Conservation (phyloP, 2,113 vertebrate species). For the Sorex fumeus region DNA sequence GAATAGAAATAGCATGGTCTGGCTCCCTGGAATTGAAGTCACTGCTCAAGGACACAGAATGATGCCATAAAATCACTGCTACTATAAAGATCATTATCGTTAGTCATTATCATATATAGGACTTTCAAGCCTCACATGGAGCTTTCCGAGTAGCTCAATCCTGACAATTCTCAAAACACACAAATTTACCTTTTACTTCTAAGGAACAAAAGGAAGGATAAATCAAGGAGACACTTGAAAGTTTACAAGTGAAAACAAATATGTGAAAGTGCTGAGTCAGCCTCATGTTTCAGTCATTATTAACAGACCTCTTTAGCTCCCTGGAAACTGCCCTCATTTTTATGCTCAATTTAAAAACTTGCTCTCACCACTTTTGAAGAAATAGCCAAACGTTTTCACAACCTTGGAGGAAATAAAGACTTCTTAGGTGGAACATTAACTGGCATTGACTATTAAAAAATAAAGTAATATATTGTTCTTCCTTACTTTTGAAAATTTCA, state of each 20-base stretch:
- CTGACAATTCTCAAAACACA: conserved; percentile 24
- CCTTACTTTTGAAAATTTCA: neutral
- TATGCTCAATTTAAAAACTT: neutral
- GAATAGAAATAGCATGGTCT: neutral
- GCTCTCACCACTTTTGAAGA: neutral
- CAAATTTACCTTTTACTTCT: conserved; percentile 49
- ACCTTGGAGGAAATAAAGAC: neutral
- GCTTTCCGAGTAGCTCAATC: neutral
- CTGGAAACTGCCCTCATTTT: neutral
- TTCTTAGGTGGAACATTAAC: neutral
- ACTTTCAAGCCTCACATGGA: neutral
- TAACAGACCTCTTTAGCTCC: neutral
- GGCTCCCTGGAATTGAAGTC: conserved; percentile 19
- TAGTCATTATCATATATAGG: conserved; percentile 57
- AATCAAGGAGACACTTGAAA: conserved; percentile 32
- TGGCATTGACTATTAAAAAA: neutral
- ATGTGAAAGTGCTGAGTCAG: neutral
- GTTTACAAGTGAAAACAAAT: neutral
- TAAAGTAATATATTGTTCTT: neutral
- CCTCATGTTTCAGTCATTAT: neutral
- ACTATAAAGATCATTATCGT: conserved; percentile 61
- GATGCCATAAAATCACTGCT: conserved; percentile 20
- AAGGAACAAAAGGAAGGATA: conserved; percentile 11
- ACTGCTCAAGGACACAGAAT: conserved; percentile 61
- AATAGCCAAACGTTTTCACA: neutral